Evolutionary conservation across 2,888 invertebrate genomes (phyloP).

Genomic region (Pycnomerus fuliginosus): DNA sequence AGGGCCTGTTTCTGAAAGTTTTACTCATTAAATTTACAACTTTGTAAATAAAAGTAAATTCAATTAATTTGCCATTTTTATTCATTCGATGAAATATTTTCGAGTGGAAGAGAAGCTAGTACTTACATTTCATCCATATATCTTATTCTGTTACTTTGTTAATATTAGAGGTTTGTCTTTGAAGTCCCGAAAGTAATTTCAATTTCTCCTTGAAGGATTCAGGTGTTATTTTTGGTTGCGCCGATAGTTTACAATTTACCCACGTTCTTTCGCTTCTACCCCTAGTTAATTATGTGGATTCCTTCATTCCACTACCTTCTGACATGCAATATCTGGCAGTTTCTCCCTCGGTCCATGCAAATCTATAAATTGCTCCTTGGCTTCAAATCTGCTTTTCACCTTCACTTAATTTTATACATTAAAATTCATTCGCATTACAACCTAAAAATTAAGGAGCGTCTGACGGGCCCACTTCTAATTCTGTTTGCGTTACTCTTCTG

Average conservation of each 20-base stretch:
- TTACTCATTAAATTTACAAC: constrained; percentile 8
- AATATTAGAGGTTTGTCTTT: neutral
- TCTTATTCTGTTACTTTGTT: neutral
- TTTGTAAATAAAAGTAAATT: constrained; percentile 9
- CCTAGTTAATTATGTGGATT: constrained; percentile 42
- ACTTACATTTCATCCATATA: constrained; percentile 3
- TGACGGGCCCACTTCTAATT: no score
- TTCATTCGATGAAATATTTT: constrained; percentile 2
- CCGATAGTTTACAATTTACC: constrained; percentile 39
- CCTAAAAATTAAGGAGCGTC: constrained; percentile 12
- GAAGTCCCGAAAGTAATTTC: constrained; percentile 14
- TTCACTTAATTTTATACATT: constrained; percentile 18
- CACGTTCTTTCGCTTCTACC: constrained; percentile 32
- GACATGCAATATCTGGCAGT: constrained; percentile 35
- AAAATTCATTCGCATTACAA: constrained; percentile 14
- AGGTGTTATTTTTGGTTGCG: constrained; percentile 33
- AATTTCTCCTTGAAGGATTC: constrained; percentile 21
- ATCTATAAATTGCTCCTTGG: constrained; percentile 36
- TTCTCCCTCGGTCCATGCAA: constrained; percentile 30
- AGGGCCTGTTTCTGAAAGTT: constrained; percentile 1
- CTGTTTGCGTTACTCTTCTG: no score
- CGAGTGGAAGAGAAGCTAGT: neutral
- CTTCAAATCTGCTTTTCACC: constrained; percentile 27
- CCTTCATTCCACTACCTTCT: constrained; percentile 41
- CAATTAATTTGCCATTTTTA: constrained; percentile 5